These are phyloP conservation scores for Rotaria macrura DNA, from an alignment of 2,888 invertebrate species.

Conservation along the genomic window DNA sequence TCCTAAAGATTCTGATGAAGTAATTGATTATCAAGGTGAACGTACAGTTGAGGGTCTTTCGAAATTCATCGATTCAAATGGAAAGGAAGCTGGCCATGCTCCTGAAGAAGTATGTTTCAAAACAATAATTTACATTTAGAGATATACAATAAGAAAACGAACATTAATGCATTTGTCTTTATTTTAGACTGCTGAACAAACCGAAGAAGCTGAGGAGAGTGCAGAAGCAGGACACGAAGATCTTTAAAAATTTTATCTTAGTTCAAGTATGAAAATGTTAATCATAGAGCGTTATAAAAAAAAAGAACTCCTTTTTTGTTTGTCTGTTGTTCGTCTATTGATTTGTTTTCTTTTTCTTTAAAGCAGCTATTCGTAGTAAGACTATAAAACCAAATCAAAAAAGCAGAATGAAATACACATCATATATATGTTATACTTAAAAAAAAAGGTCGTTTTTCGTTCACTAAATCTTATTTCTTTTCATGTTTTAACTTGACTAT, in stretches of 20 bases:
- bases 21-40: constrained; percentile 83
- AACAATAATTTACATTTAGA: not conserved
- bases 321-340: not conserved
- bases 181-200: not conserved
- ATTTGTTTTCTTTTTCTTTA: not conserved
- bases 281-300: not conserved
- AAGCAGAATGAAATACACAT: not conserved
- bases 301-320: not conserved
- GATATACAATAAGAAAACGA: too few relatives aligned
- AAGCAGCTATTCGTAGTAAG: not conserved
- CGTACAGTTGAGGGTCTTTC: constrained; percentile 80
- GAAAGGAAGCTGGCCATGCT: constrained; percentile 60
- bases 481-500: not conserved
- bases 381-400: not conserved
- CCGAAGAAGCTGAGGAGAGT: constrained; percentile 34
- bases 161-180: not conserved
- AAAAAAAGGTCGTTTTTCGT: not conserved
- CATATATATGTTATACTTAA: not conserved
- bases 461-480: not conserved
- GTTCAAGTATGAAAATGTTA: not conserved
- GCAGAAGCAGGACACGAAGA: constrained; percentile 11
- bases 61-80: constrained; percentile 84
- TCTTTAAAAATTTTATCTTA: not conserved
- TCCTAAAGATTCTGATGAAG: constrained; percentile 79
- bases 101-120: constrained; percentile 36